Base-by-base conservation (phyloP, 2,888 invertebrate genomes). In the Halictus ligatus region DNA sequence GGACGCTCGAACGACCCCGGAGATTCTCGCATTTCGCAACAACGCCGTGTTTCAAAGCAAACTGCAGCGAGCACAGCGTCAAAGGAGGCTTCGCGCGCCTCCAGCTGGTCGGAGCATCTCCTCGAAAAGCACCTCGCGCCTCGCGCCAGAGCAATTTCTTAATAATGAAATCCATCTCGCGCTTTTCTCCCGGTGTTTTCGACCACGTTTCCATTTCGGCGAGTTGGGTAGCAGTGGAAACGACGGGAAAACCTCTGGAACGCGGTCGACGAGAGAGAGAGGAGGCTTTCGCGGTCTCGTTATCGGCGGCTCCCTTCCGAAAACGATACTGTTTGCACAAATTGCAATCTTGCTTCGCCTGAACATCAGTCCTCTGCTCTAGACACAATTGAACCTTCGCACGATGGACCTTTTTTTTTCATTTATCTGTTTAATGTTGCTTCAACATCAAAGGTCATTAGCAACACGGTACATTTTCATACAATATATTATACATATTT, bases 101-200 rank as follows among this genome's bases (percentile, higher is more conserved):
- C 64, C 10, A 71, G 29, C 4, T 18, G 69, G 75, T 18, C n/a
- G 48, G 48, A 54, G 71, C 75, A 81, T 72, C 81, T 50, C 35
- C 69, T 60, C 25, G 46, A 29, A 64, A 69, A 13, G 78, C 75
- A 25, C 25, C 60, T 25, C 18, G 78, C 75, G 60, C 60, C 25
- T 60, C 60, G 13, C 5, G 60, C 43, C 25, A 6, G 25, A 50
- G 40, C 75, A 64, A 75, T 78, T 80, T 64, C 67, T 78, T 83
- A 83, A 83, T 83, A 85, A 85, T 46, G 75, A 83, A 85, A 85
- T 80, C 60, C 69, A n/a, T 60, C 69, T 74, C 73, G 83, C 43
- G 13, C 46, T 54, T 10, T 72, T 60, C 25, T 15, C 6, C 8
- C 13, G 21, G 13, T 25, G 25, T 75, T 72, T 50, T n/a, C 83